Base-by-base conservation (phyloP, 2,797 vertebrate genomes). In the Neomorphus geoffroyi region DNA sequence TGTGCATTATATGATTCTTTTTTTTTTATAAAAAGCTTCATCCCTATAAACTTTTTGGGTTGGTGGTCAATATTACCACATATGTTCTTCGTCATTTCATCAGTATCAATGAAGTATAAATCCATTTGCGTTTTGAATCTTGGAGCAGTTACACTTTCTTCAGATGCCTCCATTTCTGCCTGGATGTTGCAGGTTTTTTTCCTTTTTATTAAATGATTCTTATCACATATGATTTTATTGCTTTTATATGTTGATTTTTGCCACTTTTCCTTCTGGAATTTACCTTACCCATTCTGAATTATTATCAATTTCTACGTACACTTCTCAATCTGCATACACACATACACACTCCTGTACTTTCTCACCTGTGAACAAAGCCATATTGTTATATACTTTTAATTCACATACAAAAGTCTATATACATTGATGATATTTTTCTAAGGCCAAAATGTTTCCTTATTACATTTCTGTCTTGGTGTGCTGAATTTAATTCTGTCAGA, bases 401-500 rank as follows among this genome's bases (percentile, higher is more conserved):
- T 80, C 65, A 60, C 73, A 79, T 45, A 26, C 26, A 78, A 80
- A 80, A 12, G 23, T 28, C 28, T 69, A 57, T 30, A 75, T 56
- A 84, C 24, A 67, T 9, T 22, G 23, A 79, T 61, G 16, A 35
- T 50, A 50, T 79, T 85, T 92, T 91, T 77, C 72, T 65, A 74
- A 53, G 85, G 62, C 28, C n/a, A 78, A 79, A 92, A 75, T 26
- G n/a, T 85, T 69, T 53, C 12, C 65, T 94, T 89, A 86, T 64
- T 78, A 62, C 53, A 17, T 50, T 65, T 92, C 18, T 79, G 22
- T 65, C 85, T 83, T 66, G 30, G 30, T 85, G 60, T 53, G 33
- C 53, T 92, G 80, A 92, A 88, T 85, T 92, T 93, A 86, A 73
- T 93, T 32, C 46, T 92, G 73, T 78, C 87, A 96, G 69, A 93